phyloP scores from a whole-genome alignment of 2,888 invertebrate genomes.

The Acleris holmiana region DNA sequence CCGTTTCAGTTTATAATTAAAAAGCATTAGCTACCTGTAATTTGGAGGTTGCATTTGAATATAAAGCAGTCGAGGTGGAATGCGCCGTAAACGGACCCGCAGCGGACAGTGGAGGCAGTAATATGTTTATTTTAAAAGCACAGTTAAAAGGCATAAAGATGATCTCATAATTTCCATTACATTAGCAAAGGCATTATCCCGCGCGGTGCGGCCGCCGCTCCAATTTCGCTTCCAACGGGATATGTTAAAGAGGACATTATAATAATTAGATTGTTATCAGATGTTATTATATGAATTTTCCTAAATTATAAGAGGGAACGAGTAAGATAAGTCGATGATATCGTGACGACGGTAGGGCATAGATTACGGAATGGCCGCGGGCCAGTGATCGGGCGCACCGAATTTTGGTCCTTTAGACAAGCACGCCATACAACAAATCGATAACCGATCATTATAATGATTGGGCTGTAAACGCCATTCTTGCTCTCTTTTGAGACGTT shows the following conservation, averaged over 20 bases:
- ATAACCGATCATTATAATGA: conserved; percentile 83
- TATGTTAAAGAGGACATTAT: conserved; percentile 83
- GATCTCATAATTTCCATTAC: conserved; percentile 77
- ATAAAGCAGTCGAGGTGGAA: conserved; percentile 52
- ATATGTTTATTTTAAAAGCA: conserved; percentile 80
- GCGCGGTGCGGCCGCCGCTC: conserved; percentile 65
- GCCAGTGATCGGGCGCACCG: conserved; percentile 73
- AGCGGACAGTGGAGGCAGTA: conserved; percentile 53
- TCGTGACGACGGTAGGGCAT: conserved; percentile 78
- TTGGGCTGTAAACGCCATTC: conserved; percentile 76
- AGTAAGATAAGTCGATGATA: conserved; percentile 76
- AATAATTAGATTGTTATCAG: conserved; percentile 84
- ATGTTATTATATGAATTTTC: conserved; percentile 82
- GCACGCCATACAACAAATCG: conserved; percentile 79
- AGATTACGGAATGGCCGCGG: conserved; percentile 74
- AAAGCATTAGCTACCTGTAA: conserved; percentile 52
- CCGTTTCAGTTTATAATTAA: conserved; percentile 52
- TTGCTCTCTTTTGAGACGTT: conserved; percentile 67
- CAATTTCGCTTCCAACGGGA: conserved; percentile 76
- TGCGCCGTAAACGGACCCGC: conserved; percentile 50
- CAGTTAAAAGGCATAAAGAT: conserved; percentile 72
- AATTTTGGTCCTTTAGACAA: conserved; percentile 78
- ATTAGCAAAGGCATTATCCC: conserved; percentile 76
- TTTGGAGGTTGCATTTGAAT: conserved; percentile 47
- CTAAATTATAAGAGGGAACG: conserved; percentile 78